These are phyloP conservation scores for Calcarius lapponicus DNA, from an alignment of 2,797 vertebrate species.

Conservation along the genomic window DNA sequence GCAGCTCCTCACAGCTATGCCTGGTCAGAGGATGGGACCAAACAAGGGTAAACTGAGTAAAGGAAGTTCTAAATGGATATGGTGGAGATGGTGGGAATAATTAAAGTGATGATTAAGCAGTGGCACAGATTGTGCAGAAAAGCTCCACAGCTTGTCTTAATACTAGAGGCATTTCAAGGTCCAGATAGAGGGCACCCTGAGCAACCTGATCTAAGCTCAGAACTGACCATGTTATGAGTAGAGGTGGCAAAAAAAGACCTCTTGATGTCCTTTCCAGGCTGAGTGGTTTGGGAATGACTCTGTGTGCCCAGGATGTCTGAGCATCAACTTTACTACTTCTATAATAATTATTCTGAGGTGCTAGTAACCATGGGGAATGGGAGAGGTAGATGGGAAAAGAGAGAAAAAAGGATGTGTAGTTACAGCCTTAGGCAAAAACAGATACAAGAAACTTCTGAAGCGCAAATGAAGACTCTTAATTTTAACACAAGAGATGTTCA, in stretches of 20 bases:
- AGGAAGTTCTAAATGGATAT: not conserved
- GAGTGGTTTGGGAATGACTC: not conserved
- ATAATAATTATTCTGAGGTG: not conserved
- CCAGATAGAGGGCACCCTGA: not conserved
- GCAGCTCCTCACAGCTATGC: not conserved
- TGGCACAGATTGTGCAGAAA: not conserved
- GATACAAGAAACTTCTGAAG: not conserved
- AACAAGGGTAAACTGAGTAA: not conserved
- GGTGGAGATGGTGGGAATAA: not conserved
- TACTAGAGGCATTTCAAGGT: not conserved
- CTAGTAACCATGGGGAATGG: not conserved
- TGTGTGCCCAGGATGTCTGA: not conserved
- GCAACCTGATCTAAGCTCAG: not conserved
- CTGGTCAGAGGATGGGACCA: not conserved
- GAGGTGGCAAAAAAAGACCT: not conserved
- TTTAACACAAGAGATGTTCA: not conserved
- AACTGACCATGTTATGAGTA: not conserved
- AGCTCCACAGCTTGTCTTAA: not conserved
- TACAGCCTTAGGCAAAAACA: not conserved
- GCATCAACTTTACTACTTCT: not conserved
- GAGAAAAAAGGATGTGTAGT: not conserved
- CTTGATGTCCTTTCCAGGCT: not conserved
- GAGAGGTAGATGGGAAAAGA: accelerated
- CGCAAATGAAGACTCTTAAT: not conserved
- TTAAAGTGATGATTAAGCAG: not conserved